Percentiles rank a stretch among this genome's conserved stretches.
phyloP scores from a whole-genome alignment of 2,888 invertebrate genomes.

The Penaeus monodon region DNA sequence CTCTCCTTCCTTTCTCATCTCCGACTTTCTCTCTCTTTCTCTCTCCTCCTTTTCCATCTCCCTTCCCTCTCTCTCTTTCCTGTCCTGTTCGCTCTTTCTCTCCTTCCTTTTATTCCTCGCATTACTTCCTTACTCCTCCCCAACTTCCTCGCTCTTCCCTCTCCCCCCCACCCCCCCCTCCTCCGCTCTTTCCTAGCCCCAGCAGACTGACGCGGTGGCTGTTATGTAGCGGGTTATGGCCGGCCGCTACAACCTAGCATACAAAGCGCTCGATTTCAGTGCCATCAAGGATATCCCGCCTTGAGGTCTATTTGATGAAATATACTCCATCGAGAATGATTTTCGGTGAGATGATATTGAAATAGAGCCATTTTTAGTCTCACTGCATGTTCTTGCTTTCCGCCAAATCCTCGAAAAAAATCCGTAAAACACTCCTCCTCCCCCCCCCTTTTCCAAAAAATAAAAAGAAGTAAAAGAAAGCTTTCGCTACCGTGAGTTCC shows the following conservation, averaged over 20 bases:
- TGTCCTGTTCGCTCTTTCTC: neutral
- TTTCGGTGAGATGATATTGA: too few relatives aligned
- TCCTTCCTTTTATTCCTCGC: neutral
- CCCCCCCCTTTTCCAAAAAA: neutral
- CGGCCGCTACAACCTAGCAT: constrained; percentile 13
- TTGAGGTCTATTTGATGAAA: constrained; percentile 34
- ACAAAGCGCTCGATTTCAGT: constrained; percentile 39
- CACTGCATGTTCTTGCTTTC: too few relatives aligned
- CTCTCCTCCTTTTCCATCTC: neutral
- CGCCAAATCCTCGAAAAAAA: too few relatives aligned
- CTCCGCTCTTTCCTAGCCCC: neutral
- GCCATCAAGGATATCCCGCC: constrained; percentile 40
- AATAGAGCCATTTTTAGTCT: too few relatives aligned
- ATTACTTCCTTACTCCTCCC: too few relatives aligned
- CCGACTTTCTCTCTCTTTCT: neutral
- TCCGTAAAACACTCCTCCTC: neutral
- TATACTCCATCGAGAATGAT: constrained; percentile 3
- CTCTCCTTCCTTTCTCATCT: neutral
- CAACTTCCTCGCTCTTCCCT: neutral
- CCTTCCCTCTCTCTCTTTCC: neutral
- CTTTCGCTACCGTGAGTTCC: too few relatives aligned
- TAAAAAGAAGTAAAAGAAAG: too few relatives aligned
- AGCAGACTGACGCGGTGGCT: constrained; percentile 9
- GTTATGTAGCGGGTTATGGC: constrained; percentile 10
- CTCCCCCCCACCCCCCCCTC: neutral